Base-by-base conservation (phyloP, 2,113 vertebrate genomes). In the Copsychus sechellarum region DNA sequence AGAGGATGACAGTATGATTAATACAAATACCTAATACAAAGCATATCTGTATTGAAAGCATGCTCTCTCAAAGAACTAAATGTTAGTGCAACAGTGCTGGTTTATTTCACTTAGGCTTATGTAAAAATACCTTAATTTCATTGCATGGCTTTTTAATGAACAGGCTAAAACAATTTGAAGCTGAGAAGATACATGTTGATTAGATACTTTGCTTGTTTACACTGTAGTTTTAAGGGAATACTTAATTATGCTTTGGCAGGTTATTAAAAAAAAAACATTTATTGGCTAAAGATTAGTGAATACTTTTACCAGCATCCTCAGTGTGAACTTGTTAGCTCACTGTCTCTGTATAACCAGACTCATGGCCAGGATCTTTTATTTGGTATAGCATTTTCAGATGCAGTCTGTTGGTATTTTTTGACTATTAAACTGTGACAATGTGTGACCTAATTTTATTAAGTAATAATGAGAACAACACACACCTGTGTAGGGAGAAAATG, bases 401-500 rank as follows among this genome's bases (percentile, higher is more conserved):
- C 33, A 62, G 8, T 50, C 8, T 71, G 23, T 74, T 28, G 60
- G 18, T 26, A 50, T 11, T 67, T 31, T 51, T 62, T 81, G 73
- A 42, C 51, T 76, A 72, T 42, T 38, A 26, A 83, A 19, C 6
- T 67, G 4, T 50, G 17, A 50, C 31, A 90, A 3, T 25, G 6
- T 48, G 23, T 21, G 48, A 62, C 34, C 11, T 71, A 66, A n/a
- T 79, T 90, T 66, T 71, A 38, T 58, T 36, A 70, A 67, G 10
- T 29, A 81, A 34, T 66, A 71, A 62, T 28, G 3, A 45, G 8
- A 74, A 54, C 3, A 28, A 71, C 5, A 14, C 21, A 11, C 4
- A 21, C 0, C 0, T 51, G 14, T 67, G 7, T 51, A n/a, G 4
- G 5, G 22, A 20, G 5, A 21, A 73, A 26, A 61, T 7, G 8